Conservation (phyloP, 2,113 vertebrate species). For the Zosterops borbonicus region DNA sequence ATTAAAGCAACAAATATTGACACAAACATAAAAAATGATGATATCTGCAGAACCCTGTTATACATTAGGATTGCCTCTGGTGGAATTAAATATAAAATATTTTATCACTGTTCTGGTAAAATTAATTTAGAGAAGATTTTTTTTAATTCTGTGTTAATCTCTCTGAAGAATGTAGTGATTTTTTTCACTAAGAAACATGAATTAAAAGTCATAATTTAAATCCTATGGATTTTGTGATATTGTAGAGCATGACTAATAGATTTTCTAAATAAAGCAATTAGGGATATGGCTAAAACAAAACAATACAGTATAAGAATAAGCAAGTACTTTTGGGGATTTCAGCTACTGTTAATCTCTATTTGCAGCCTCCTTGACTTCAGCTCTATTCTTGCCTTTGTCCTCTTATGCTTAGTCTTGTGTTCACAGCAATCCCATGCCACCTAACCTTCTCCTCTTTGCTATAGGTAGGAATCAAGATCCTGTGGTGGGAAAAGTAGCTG, state of each 20-base stretch:
- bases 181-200: slow-evolving; percentile 44
- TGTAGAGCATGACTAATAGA: slow-evolving; percentile 21
- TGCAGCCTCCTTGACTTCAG: neutral
- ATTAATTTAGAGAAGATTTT: slow-evolving; percentile 38
- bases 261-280: slow-evolving; percentile 44
- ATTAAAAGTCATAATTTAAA: slow-evolving; percentile 55
- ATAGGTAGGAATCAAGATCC: neutral
- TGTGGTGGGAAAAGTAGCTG: neutral
- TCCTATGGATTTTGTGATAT: slow-evolving; percentile 25
- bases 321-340: neutral
- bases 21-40: neutral
- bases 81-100: slow-evolving; percentile 32
- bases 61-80: neutral
- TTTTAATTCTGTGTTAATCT: slow-evolving; percentile 36
- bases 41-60: neutral
- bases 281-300: neutral
- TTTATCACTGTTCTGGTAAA: slow-evolving; percentile 7
- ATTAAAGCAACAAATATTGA: neutral
- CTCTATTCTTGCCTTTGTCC: neutral
- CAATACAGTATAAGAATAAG: neutral
- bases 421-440: neutral
- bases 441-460: neutral
- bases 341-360: neutral
- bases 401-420: neutral
- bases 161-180: slow-evolving; percentile 24